phyloP scores from a whole-genome alignment of 2,113 vertebrate genomes.

The Eulemur macaco region DNA sequence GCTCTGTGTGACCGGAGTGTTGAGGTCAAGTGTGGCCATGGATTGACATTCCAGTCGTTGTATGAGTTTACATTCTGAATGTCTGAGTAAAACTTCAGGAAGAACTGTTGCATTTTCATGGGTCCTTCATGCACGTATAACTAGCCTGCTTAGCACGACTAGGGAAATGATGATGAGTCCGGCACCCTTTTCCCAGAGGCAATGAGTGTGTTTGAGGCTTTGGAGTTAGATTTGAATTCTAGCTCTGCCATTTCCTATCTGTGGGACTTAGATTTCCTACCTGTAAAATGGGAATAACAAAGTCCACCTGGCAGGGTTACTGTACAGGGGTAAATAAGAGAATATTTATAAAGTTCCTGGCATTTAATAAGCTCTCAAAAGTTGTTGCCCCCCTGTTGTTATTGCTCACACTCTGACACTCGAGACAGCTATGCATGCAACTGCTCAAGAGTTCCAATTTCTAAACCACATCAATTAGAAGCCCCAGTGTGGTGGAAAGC shows the following conservation, averaged over 20 bases:
- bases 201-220: background rate
- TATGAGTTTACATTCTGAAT: background rate
- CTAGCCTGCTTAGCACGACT: background rate
- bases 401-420: background rate
- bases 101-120: background rate
- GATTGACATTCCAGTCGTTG: background rate
- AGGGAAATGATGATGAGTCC: background rate
- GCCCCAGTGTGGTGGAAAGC: background rate
- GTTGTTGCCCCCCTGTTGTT: background rate
- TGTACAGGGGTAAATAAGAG: background rate
- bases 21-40: background rate
- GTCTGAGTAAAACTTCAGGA: background rate
- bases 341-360: background rate
- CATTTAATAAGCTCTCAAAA: background rate
- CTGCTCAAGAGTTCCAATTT: constrained; percentile 7
- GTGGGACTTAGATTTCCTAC: background rate
- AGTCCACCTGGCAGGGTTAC: background rate
- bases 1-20: background rate
- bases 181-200: background rate
- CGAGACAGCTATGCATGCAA: background rate
- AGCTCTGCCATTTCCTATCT: background rate
- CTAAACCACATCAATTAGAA: background rate
- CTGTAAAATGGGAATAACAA: background rate
- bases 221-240: background rate
- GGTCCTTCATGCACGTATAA: background rate